A percentile compares a stretch with the other conserved stretches of the same genome.
Conservation (phyloP, 2,797 vertebrate genomes). For the Darevskia nairensis region DNA sequence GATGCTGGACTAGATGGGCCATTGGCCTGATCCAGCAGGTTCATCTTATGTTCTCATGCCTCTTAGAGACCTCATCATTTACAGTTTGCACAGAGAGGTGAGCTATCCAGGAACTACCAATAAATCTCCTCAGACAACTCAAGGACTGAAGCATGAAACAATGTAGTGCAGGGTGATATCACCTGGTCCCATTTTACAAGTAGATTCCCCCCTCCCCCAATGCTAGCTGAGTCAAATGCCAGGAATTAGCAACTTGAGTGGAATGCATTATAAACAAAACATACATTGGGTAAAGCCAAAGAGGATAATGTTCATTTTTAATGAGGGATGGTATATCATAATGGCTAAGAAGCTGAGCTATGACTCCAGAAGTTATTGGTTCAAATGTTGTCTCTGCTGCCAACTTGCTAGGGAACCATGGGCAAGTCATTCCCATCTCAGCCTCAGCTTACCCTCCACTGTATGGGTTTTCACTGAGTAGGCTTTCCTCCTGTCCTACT, state of each 20-base stretch:
- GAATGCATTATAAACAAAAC: not conserved
- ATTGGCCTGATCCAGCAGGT: too few relatives aligned
- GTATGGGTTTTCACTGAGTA: not conserved
- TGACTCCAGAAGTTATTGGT: not conserved
- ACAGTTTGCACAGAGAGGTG: constrained; percentile 35
- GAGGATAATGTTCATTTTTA: not conserved
- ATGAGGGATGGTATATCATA: not conserved
- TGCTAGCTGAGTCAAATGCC: constrained; percentile 60
- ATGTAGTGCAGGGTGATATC: constrained; percentile 60
- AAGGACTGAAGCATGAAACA: constrained; percentile 57
- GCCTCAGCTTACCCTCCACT: not conserved
- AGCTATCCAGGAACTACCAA: constrained; percentile 61
- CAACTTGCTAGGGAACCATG: too few relatives aligned
- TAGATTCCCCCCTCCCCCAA: constrained; percentile 13
- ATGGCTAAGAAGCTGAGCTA: not conserved
- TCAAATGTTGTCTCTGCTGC: not conserved
- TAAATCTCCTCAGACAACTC: constrained; percentile 56
- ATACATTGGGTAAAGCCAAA: not conserved
- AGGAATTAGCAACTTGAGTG: constrained; percentile 46
- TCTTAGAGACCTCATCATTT: constrained; percentile 13
- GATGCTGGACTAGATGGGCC: too few relatives aligned
- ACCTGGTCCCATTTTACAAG: constrained; percentile 56
- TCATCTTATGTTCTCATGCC: not conserved
- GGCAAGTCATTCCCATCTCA: not conserved
- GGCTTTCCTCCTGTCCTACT: not conserved